These are phyloP conservation scores for Drosophila mettleri DNA, from an alignment of 2,888 invertebrate genomes.

Conservation along the genomic window DNA sequence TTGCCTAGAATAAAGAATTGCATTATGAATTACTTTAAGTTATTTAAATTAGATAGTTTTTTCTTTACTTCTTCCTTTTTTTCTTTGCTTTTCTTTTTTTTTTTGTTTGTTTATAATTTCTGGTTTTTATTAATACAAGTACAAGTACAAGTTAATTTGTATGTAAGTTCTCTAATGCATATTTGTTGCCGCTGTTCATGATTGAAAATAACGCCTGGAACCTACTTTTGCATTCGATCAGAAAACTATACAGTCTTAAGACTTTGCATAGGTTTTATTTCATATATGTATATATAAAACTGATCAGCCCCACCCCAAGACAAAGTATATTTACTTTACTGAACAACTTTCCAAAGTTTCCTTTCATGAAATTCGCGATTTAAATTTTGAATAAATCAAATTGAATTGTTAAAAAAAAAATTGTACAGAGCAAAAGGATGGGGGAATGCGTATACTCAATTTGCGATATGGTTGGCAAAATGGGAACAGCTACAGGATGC, in stretches of 20 bases:
- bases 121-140: constrained; percentile 38
- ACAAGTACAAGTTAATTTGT: constrained; percentile 42
- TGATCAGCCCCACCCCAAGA: constrained; percentile 16
- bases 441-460: constrained; percentile 31
- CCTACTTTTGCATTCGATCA: neutral
- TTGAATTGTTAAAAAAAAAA: constrained; percentile 8
- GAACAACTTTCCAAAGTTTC: constrained; percentile 23
- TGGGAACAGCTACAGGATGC: constrained; percentile 44
- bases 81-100: too few species aligned
- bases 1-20: constrained; percentile 51
- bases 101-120: constrained; percentile 10
- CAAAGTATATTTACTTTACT: constrained; percentile 26
- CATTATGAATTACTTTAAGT: constrained; percentile 36
- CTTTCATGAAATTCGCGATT: constrained; percentile 25
- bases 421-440: constrained; percentile 28
- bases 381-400: constrained; percentile 13
- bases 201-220: constrained; percentile 7
- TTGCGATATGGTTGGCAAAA: constrained; percentile 59
- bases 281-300: constrained; percentile 20
- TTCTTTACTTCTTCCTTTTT: constrained; percentile 19
- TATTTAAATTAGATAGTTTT: constrained; percentile 38
- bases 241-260: constrained; percentile 12
- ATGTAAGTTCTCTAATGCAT: constrained; percentile 39
- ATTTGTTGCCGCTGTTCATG: constrained; percentile 30
- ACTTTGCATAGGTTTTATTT: constrained; percentile 17